Evolutionary conservation across 2,888 invertebrate genomes (phyloP).

Genomic region (Dermolepida albohirtum): DNA sequence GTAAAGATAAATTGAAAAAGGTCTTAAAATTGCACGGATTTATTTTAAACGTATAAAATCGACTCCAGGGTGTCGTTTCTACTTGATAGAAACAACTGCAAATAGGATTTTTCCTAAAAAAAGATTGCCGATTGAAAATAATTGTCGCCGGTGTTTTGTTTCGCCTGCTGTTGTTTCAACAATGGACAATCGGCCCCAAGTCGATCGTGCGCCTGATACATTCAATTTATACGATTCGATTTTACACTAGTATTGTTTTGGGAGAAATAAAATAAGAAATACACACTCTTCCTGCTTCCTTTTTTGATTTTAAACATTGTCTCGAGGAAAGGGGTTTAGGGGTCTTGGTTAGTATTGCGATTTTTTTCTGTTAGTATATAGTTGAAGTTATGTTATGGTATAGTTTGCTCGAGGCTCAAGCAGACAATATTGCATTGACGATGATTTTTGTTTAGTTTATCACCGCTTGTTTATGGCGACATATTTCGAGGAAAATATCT

Average conservation of each 20-base stretch:
- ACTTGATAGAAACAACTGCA: conserved; percentile 57
- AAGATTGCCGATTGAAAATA: conserved; percentile 63
- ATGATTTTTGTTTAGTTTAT: conserved; percentile 60
- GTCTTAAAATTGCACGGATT: conserved; percentile 58
- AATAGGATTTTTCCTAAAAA: conserved; percentile 53
- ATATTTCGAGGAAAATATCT: conserved; percentile 55
- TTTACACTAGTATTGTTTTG: conserved; percentile 61
- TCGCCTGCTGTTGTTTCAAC: conserved; percentile 58
- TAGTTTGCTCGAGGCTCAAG: conserved; percentile 46
- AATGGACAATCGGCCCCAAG: conserved; percentile 62
- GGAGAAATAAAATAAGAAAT: conserved; percentile 63
- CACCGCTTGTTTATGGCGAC: conserved; percentile 58
- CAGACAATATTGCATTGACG: conserved; percentile 52
- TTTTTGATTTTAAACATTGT: conserved; percentile 45
- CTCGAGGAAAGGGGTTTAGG: conserved; percentile 27
- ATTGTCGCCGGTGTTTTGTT: conserved; percentile 63
- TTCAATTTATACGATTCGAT: conserved; percentile 60
- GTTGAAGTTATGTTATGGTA: background rate
- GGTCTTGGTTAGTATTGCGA: conserved; percentile 43
- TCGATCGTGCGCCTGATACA: conserved; percentile 62
- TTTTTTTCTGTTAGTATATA: conserved; percentile 47
- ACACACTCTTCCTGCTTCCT: conserved; percentile 48
- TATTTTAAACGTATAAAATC: conserved; percentile 60
- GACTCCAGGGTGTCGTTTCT: conserved; percentile 58
- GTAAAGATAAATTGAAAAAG: conserved; percentile 60